phyloP scores from a whole-genome alignment of 2,888 invertebrate species.

The Sycophila texana region DNA sequence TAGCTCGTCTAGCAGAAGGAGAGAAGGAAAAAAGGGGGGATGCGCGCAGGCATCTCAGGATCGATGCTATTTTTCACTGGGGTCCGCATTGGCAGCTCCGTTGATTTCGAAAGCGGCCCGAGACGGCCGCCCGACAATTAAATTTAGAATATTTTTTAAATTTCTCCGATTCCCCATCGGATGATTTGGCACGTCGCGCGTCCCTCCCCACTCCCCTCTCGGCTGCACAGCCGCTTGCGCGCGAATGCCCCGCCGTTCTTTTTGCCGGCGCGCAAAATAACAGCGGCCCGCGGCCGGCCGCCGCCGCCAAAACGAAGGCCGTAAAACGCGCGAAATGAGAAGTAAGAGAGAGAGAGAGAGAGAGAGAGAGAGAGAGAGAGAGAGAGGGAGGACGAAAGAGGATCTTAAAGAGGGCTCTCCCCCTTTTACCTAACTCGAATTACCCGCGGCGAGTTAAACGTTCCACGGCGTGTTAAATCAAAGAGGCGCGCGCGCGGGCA shows the following conservation, averaged over 20 bases:
- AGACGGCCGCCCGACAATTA: slow-evolving; percentile 65
- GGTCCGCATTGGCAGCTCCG: slow-evolving; percentile 69
- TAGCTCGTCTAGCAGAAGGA: no score
- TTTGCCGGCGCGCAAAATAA: slow-evolving; percentile 68
- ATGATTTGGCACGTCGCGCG: slow-evolving; percentile 71
- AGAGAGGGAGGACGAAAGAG: slow-evolving; percentile 57
- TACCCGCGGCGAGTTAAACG: slow-evolving; percentile 59
- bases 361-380: no score
- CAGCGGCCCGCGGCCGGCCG: slow-evolving; percentile 57
- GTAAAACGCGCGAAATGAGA: slow-evolving; percentile 54
- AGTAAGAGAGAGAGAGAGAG: slow-evolving; percentile 40
- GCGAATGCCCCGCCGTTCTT: slow-evolving; percentile 23
- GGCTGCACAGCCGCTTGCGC: slow-evolving; percentile 35
- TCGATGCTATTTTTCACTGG: slow-evolving; percentile 71
- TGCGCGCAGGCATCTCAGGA: slow-evolving; percentile 58
- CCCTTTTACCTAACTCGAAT: slow-evolving; percentile 55
- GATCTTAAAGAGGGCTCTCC: slow-evolving; percentile 58
- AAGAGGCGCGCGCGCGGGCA: slow-evolving; percentile 43
- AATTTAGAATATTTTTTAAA: slow-evolving; percentile 76
- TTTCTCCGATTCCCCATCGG: slow-evolving; percentile 74
- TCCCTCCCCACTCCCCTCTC: slow-evolving; percentile 41
- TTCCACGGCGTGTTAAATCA: slow-evolving; percentile 56
- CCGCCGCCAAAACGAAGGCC: slow-evolving; percentile 46
- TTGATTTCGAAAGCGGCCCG: slow-evolving; percentile 70
- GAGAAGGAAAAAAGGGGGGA: neutral